phyloP scores from a whole-genome alignment of 2,888 invertebrate genomes.

The Hypercompe scribonia region DNA sequence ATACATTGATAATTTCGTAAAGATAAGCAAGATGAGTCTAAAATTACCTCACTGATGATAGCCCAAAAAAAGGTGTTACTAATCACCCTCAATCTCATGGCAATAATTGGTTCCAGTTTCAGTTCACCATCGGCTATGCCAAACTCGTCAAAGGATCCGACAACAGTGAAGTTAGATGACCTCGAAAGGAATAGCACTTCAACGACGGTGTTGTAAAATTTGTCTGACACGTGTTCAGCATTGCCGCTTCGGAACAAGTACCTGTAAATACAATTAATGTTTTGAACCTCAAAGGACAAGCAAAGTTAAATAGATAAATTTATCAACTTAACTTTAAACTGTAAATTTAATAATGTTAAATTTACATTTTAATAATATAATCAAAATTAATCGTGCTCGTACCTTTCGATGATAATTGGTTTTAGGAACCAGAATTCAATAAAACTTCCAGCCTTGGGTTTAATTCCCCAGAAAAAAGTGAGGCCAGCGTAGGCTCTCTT shows the following conservation, averaged over 20 bases:
- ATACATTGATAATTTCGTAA: too few species aligned
- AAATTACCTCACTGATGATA: conserved; percentile 94
- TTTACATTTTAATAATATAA: too few species aligned
- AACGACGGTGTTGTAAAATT: conserved; percentile 94
- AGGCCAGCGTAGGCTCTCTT: conserved; percentile 94
- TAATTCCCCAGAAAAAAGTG: conserved; percentile 96
- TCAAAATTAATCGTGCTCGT: too few species aligned
- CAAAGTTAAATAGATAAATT: too few species aligned
- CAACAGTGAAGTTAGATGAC: conserved; percentile 87
- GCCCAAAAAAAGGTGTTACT: conserved; percentile 95
- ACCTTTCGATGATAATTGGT: conserved; percentile 91
- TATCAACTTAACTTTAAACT: too few species aligned
- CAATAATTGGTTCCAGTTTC: conserved; percentile 89
- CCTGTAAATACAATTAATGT: conserved; percentile 77
- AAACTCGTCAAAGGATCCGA: conserved; percentile 92
- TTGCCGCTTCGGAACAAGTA: conserved; percentile 96
- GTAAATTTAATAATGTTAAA: too few species aligned
- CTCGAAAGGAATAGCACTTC: conserved; percentile 89
- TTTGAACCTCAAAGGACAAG: background rate
- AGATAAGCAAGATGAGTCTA: background rate
- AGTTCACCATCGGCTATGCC: conserved; percentile 93
- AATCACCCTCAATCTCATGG: conserved; percentile 92
- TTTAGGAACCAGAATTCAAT: conserved; percentile 92
- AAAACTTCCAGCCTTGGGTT: conserved; percentile 93
- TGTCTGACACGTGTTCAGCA: conserved; percentile 95